Conservation (phyloP, 1,140 invertebrate genomes). For the Rhyzopertha dominica region DNA sequence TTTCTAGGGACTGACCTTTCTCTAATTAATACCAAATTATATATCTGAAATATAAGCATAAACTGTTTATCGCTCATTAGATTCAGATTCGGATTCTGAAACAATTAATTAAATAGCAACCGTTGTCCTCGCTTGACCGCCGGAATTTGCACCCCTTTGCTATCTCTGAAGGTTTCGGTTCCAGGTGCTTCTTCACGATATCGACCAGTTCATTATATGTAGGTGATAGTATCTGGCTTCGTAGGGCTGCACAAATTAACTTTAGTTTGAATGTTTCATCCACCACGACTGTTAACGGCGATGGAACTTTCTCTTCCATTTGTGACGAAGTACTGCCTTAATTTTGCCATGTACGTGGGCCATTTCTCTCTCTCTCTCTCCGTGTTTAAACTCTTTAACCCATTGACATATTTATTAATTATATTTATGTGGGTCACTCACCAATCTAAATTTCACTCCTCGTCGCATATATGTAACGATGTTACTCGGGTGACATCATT, state of each 20-base stretch:
- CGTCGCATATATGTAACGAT: no score
- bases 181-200: slow-evolving; percentile 31
- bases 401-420: no score
- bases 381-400: slow-evolving; percentile 3
- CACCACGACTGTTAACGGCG: slow-evolving; percentile 35
- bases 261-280: slow-evolving; percentile 29
- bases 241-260: slow-evolving; percentile 34
- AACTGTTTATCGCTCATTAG: background rate
- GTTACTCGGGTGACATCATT: no score
- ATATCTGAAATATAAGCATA: background rate
- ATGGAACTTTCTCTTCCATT: slow-evolving; percentile 27
- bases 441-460: no score
- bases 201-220: slow-evolving; percentile 24
- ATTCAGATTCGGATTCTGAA: background rate
- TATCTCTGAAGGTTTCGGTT: slow-evolving; percentile 34
- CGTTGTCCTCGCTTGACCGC: slow-evolving; percentile 1
- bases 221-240: slow-evolving; percentile 28
- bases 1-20: background rate
- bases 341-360: slow-evolving; percentile 25
- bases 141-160: slow-evolving; percentile 38
- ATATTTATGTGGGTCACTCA: no score
- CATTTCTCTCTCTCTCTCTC: slow-evolving; percentile 21
- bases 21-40: background rate
- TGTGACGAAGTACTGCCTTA: slow-evolving; percentile 31
- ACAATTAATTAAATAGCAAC: background rate